A percentile compares a stretch with the other conserved stretches of the same genome.
These are phyloP conservation scores for Nothobranchius furzeri DNA, from an alignment of 2,113 vertebrate species.

Conservation along the genomic window DNA sequence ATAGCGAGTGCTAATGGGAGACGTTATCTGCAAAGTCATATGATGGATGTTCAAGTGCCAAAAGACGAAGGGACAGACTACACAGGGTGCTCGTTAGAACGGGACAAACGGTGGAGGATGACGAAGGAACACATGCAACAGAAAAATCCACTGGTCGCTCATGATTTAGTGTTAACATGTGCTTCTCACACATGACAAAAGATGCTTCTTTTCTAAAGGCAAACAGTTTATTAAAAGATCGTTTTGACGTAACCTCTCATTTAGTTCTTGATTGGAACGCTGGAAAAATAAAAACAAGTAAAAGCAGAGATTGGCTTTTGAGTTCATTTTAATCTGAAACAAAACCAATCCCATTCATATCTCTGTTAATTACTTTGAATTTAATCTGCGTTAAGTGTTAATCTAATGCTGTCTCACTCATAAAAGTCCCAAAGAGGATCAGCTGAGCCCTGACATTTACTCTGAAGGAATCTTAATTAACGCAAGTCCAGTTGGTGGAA, in stretches of 20 bases:
- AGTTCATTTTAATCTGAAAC: not conserved
- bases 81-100: constrained; percentile 52
- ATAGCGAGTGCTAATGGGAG: constrained; percentile 7
- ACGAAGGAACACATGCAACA: constrained; percentile 59
- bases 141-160: constrained; percentile 12
- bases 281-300: not conserved
- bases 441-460: not conserved
- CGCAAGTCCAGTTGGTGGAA: not conserved
- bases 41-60: not conserved
- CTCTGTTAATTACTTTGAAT: not conserved
- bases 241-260: not conserved
- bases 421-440: not conserved
- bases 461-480: not conserved
- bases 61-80: constrained; percentile 20
- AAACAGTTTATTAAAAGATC: not conserved
- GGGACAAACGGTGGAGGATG: constrained; percentile 38
- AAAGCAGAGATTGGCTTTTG: not conserved
- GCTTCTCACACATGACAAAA: not conserved
- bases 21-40: constrained; percentile 4
- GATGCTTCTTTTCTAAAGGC: not conserved
- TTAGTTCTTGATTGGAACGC: not conserved
- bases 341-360: not conserved
- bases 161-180: constrained; percentile 27
- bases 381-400: too few species aligned
- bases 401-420: not conserved